A percentile compares a stretch with the other conserved stretches of the same genome.
Conservation (phyloP, 2,113 vertebrate species). For the Jacana jacana region DNA sequence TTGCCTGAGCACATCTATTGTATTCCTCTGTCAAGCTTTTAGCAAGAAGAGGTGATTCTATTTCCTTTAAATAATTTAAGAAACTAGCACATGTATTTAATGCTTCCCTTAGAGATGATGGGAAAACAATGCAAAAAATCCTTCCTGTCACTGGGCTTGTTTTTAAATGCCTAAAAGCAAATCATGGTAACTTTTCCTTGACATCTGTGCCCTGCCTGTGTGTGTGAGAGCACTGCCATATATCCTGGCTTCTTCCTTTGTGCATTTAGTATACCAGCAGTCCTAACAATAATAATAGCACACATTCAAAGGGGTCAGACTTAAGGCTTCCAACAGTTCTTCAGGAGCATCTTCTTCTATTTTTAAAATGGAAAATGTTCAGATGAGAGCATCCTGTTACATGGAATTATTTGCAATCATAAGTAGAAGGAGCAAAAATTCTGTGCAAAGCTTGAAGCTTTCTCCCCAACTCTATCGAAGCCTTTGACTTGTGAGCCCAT, state of each 20-base stretch:
- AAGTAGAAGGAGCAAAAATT: neutral
- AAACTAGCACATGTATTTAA: neutral
- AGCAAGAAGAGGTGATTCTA: constrained; percentile 12
- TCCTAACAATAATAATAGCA: neutral
- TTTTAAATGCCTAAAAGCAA: neutral
- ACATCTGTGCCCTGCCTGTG: neutral
- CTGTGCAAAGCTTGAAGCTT: neutral
- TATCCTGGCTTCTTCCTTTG: neutral
- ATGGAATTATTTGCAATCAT: neutral
- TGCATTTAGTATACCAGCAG: neutral
- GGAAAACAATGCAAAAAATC: neutral
- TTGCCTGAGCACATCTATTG: neutral
- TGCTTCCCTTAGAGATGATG: neutral
- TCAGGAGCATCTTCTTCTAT: neutral
- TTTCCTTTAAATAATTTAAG: constrained; percentile 50
- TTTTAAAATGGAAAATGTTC: neutral
- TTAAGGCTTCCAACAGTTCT: neutral
- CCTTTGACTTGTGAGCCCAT: neutral
- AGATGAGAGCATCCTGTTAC: neutral
- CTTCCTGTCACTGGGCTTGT: neutral
- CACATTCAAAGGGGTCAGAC: neutral
- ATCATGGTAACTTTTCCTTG: neutral
- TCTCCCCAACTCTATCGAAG: neutral
- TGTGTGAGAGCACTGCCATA: neutral
- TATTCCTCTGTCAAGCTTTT: constrained; percentile 21